Conservation (phyloP, 2,113 vertebrate species). For the Tragelaphus buxtoni region DNA sequence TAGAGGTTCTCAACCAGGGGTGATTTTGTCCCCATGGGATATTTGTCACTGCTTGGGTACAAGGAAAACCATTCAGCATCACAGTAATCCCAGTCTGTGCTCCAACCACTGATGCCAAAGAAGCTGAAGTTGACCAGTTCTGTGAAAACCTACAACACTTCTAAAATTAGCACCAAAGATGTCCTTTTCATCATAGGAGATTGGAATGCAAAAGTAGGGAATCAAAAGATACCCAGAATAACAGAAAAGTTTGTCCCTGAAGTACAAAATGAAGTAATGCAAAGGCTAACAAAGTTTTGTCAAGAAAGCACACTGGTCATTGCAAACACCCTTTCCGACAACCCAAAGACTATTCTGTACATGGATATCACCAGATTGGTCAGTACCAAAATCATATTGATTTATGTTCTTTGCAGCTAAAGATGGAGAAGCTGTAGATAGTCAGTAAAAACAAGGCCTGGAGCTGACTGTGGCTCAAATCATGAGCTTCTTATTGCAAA, state of each 20-base stretch:
- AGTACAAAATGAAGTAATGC: background rate
- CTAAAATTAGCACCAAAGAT: background rate
- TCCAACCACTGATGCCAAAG: background rate
- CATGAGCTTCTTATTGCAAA: background rate
- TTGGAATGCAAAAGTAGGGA: background rate
- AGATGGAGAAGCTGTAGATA: background rate
- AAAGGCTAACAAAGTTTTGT: background rate
- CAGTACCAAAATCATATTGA: background rate
- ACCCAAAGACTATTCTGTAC: background rate
- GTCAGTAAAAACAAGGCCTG: background rate
- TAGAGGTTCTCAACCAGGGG: background rate
- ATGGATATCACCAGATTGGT: background rate
- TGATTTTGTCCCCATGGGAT: background rate
- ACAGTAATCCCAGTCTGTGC: background rate
- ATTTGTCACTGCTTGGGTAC: background rate
- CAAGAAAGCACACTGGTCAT: background rate
- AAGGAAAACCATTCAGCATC: background rate
- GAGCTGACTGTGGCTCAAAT: background rate
- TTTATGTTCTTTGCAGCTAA: background rate
- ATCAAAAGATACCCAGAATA: background rate
- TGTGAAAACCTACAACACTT: background rate
- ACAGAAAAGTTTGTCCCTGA: background rate
- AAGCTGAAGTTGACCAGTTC: background rate
- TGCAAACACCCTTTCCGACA: background rate
- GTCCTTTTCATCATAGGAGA: background rate